Evolutionary conservation across 2,888 invertebrate genomes (phyloP), one percentile per base, ranked within the genome.

Genomic region (Kuschelorhynchus macadamiae): DNA sequence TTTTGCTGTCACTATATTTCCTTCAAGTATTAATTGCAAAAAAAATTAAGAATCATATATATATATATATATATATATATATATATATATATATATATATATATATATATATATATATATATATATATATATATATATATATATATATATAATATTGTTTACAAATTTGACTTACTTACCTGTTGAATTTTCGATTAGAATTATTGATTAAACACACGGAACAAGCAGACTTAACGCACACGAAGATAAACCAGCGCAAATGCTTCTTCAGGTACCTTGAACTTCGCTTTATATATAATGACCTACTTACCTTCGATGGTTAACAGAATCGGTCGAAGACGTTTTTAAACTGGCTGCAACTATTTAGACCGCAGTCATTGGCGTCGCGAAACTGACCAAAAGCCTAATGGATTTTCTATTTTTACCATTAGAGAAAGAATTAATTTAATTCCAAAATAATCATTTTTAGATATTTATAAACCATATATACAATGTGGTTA

Each of bases 201-300:
- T 52, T 25, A 56, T 52, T 42, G 44, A 41, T 39, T 52, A 56
- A 39, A 52, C 46, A 59, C 65, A 57, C 65, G 65, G 57, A 59
- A 65, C 52, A 32, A 21, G 16, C 49, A 33, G 49, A 56, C 47
- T 33, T 46, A n/a, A n/a, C n/a, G 25, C 25, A 56, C 63, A 30
- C 52, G 53, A 65, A 62, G 70, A 66, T 32, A 36, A 41, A 61
- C 64, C 30, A 71, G 80, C 78, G 80, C 77, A 81, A 83, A 82
- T 84, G 81, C 75, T 85, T 87, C 81, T 86, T 85, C 73, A 79
- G 83, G 88, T 87, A 89, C 91, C 91, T 91, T 91, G 91, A 91
- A 91, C 91, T 91, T 91, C 89, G 86, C 86, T 88, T 88, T 91
- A 90, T 91, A 92, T 91, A 91, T 85, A 85, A 85, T 91, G 92